Evolutionary conservation across 1,140 invertebrate species (phyloP).

Genomic region (Trachelipus rathkii): DNA sequence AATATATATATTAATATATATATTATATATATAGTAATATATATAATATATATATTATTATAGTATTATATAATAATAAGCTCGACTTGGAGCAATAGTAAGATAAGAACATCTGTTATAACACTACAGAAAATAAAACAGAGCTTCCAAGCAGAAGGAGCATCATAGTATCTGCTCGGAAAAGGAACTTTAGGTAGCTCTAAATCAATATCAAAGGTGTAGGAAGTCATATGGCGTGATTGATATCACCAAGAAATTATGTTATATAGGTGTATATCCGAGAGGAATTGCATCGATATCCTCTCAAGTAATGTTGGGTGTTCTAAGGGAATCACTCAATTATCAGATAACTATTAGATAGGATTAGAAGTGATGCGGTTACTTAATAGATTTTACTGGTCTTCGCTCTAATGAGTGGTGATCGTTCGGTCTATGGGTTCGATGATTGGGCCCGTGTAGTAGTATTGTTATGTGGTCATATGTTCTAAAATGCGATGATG

Average conservation of each 20-base stretch:
- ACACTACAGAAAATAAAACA: too few species aligned
- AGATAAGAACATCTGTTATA: too few species aligned
- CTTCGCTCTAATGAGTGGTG: constrained; percentile 61
- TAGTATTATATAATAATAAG: too few species aligned
- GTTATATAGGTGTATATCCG: not conserved
- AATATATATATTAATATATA: too few species aligned
- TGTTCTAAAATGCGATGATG: too few species aligned
- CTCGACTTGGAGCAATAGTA: too few species aligned
- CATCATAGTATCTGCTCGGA: not conserved
- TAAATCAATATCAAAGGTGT: not conserved
- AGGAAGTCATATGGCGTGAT: not conserved
- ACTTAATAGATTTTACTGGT: too few species aligned
- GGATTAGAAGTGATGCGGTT: too few species aligned
- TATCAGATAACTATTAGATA: too few species aligned
- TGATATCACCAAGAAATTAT: not conserved
- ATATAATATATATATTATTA: too few species aligned
- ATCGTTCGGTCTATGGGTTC: constrained; percentile 61
- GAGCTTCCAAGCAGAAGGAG: too few species aligned
- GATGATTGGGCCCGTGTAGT: constrained; percentile 47
- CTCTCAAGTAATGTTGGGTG: constrained; percentile 6
- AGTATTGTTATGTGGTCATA: not conserved
- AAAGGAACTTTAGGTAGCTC: not conserved
- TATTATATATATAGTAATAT: too few species aligned
- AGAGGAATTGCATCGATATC: not conserved
- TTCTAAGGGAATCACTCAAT: not conserved